Base-by-base conservation (phyloP, 2,113 vertebrate species). In the Nothobranchius kuhntae region DNA sequence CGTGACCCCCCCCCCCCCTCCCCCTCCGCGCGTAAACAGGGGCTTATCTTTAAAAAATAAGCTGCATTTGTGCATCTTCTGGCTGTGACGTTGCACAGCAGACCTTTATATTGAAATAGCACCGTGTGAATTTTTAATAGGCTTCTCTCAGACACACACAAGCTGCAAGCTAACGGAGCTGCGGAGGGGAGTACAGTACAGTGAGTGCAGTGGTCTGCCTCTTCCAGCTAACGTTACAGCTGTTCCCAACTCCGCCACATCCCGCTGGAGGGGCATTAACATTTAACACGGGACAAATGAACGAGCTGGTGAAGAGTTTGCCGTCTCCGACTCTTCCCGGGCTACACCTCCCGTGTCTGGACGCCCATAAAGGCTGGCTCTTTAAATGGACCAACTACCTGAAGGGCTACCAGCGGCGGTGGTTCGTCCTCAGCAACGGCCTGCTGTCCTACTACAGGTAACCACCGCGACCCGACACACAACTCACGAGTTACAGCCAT, bases 351-450 rank as follows among this genome's bases (percentile, higher is more conserved):
- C 73, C 82, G 48, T 76, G 80, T 40, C 7, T 36, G 75, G 94
- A 95, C 72, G 88, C 91, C 35, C 90, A 94, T 88, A 93, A 90
- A 74, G 95, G 96, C 48, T 97, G 95, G 95, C 94, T 97, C 17
- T 94, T 95, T 85, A 97, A 98, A 90, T 98, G 96, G 96, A 97
- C 96, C 83, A 98, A 97, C 92, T 97, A 96, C 82, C 87, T 98
- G 82, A 96, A 97, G 86, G 96, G 96, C 21, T 98, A 97, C 89
- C 96, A 98, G 91, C 92, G 96, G 55, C 95, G 96, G 64, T 98
- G 96, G 96, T 98, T 96, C 84, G 96, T 96, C 78, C 94, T 98
- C 50, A 96, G 95, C 81, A 96, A 98, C 78, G 95, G 96, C 70
- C 93, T 98, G 65, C 94, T 97, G 78, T 96, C 95, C 77, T 98